A percentile compares a stretch with the other conserved stretches of the same genome.
These are phyloP conservation scores for Engystomops pustulosus DNA, from an alignment of 2,113 vertebrate species.

Conservation along the genomic window DNA sequence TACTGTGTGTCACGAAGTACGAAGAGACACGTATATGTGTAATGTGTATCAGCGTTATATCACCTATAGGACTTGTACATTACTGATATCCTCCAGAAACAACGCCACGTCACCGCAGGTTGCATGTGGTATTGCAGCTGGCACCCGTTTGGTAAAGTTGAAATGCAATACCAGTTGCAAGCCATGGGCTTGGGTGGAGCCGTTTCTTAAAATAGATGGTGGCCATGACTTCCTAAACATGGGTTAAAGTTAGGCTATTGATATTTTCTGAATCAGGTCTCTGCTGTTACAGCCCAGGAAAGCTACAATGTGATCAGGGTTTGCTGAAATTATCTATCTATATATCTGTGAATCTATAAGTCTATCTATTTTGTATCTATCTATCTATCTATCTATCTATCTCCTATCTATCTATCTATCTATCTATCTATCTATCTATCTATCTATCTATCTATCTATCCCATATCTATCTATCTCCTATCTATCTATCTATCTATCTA, in stretches of 20 bases:
- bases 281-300: conserved; percentile 9
- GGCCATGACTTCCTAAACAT: no score
- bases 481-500: not conserved
- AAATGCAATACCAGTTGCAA: not conserved
- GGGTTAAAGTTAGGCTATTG: no score
- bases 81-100: no score
- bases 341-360: not conserved
- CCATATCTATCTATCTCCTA: not conserved
- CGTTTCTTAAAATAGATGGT: no score
- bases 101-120: no score
- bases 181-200: no score
- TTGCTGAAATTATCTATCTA: not conserved
- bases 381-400: not conserved
- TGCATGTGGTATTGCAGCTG: no score
- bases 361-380: not conserved
- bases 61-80: no score
- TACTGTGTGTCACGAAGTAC: no score
- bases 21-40: no score
- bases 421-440: not conserved
- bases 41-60: no score
- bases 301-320: no score
- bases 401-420: not conserved
- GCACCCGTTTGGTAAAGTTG: not conserved
- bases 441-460: not conserved
- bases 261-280: not conserved